Evolutionary conservation across 2,113 vertebrate species (phyloP), one percentile per base, ranked within the genome.

Genomic region (Bos indicus): DNA sequence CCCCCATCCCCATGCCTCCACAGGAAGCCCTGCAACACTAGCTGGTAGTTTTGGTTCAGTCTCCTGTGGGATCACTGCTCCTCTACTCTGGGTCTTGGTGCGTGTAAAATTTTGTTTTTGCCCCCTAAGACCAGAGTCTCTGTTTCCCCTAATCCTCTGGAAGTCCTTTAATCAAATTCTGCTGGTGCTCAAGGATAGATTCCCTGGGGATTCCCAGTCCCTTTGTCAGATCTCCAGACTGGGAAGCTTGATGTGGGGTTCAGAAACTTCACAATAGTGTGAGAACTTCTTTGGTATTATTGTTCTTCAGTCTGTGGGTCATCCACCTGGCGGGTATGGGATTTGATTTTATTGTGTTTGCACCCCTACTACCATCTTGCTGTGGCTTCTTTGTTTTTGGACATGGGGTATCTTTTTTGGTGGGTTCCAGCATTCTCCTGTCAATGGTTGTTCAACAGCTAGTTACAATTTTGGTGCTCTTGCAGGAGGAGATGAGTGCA

Each of bases 1-100:
- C 3, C 16, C 33, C 7, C 1, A 0, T n/a, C 33, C 62, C 62
- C 62, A n/a, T 0, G 33, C 62, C 62, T 67, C 15, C 33, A 67
- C 62, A 67, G 62, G 62, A 19, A 10, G 62, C 33, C 33, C 33
- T 67, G 62, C 62, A 67, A 67, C 62, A n/a, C 33, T 33, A n/a
- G 17, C 62, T n/a, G 33, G 33, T n/a, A 67, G 33, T n/a, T 67
- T n/a, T 4, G 16, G 33, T 67, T 62, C 16, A 67, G 33, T 67
- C 16, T 67, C 62, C 33, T n/a, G 33, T 67, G 62, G 62, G 62
- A 1, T 67, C 62, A 17, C 62, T 67, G 62, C 62, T 67, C 16
- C 62, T 67, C 62, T 67, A 33, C 62, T 67, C 62, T 67, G 62
- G 33, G 62, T 67, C 62, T 67, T 67, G 62, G 15, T 67, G 16